Conservation (phyloP, 2,113 vertebrate species). For the Oryzias javanicus region DNA sequence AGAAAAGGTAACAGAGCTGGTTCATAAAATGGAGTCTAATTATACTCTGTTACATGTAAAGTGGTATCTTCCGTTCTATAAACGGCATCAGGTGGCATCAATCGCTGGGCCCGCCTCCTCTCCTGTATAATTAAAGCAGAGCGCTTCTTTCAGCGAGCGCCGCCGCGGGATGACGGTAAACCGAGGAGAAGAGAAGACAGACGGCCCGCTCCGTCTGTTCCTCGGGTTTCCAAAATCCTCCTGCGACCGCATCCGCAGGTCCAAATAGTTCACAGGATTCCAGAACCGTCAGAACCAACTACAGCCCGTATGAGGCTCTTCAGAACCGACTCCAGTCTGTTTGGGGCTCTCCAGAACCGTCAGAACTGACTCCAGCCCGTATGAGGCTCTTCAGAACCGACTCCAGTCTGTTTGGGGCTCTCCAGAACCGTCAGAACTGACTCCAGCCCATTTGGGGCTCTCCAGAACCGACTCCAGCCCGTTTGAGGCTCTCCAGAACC, state of each 20-base stretch:
- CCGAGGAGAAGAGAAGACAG: constrained; percentile 28
- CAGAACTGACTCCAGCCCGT: too few species aligned
- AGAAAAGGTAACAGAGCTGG: constrained; percentile 4
- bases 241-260: constrained; percentile 7
- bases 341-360: too few species aligned
- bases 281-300: too few species aligned
- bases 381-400: too few species aligned
- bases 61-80: constrained; percentile 40
- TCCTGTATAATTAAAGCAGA: constrained; percentile 52
- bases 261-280: constrained; percentile 3
- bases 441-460: too few species aligned
- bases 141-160: constrained; percentile 32
- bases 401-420: too few species aligned
- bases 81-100: constrained; percentile 56
- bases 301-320: too few species aligned
- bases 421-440: too few species aligned
- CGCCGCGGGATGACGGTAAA: constrained; percentile 35
- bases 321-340: too few species aligned
- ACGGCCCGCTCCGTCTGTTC: constrained; percentile 61
- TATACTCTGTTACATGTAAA: constrained; percentile 42
- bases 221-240: constrained; percentile 47
- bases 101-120: constrained; percentile 29
- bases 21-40: constrained; percentile 41
- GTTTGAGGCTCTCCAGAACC: too few species aligned
- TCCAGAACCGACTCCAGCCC: too few species aligned